A percentile compares a stretch with the other conserved stretches of the same genome.
These are phyloP conservation scores for Hypomesus transpacificus DNA, from an alignment of 2,113 vertebrate species.

Conservation along the genomic window DNA sequence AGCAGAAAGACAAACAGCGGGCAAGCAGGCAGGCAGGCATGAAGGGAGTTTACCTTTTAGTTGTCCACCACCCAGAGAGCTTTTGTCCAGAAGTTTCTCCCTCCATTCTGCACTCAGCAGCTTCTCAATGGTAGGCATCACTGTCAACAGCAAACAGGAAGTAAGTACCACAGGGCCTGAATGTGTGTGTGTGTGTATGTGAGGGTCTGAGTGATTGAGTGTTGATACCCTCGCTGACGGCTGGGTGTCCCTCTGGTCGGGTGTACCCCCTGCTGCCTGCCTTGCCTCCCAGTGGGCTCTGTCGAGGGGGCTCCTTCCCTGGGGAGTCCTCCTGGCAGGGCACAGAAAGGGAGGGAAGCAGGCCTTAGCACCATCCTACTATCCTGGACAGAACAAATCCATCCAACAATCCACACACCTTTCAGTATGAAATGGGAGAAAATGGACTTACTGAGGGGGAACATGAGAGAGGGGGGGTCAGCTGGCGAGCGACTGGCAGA, in stretches of 20 bases:
- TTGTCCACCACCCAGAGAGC: conserved; percentile 72
- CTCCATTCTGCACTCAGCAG: conserved; percentile 89
- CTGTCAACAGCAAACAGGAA: conserved; percentile 65
- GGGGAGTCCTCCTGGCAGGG: conserved; percentile 70
- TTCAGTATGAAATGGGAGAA: neutral
- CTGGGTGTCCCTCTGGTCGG: conserved; percentile 76
- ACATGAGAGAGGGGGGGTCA: conserved; percentile 60
- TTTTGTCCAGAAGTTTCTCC: conserved; percentile 83
- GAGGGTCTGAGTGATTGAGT: neutral
- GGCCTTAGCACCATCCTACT: neutral
- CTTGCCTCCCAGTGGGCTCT: conserved; percentile 68
- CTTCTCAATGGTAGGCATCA: conserved; percentile 93
- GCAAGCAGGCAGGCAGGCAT: neutral
- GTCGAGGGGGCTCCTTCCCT: conserved; percentile 63
- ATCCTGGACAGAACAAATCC: neutral
- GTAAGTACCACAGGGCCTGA: neutral
- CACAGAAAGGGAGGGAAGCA: neutral
- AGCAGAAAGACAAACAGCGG: neutral
- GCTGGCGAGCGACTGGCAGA: conserved; percentile 48
- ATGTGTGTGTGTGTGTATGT: neutral
- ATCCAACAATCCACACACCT: neutral
- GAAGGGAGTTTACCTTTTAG: conserved; percentile 80
- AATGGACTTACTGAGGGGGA: conserved; percentile 62
- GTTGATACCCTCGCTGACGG: conserved; percentile 79
- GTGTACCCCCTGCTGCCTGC: conserved; percentile 57